Evolutionary conservation across 1,140 invertebrate genomes (phyloP).

Genomic region (Archegozetes longisetosus): DNA sequence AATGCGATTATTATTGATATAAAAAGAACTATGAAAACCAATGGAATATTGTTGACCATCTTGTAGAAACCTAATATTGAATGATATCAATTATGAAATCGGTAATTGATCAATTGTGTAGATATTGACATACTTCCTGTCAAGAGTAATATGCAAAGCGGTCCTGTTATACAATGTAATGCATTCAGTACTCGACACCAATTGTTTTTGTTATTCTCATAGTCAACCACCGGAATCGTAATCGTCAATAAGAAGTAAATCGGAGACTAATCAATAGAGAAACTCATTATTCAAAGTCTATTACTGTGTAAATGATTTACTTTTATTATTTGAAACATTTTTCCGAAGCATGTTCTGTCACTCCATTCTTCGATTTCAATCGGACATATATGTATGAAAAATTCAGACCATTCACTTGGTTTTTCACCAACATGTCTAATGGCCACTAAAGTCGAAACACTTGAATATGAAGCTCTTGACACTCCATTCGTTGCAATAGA

Average conservation of each 20-base stretch:
- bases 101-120: constrained; percentile 6
- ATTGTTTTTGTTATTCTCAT: constrained; percentile 34
- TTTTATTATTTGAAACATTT: constrained; percentile 5
- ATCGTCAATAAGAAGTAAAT: constrained; percentile 38
- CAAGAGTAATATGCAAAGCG: constrained; percentile 27
- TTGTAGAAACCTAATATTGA: too few species aligned
- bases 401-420: constrained; percentile 31
- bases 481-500: not conserved
- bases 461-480: not conserved
- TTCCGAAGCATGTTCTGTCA: constrained; percentile 31
- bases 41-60: constrained; percentile 27
- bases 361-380: constrained; percentile 36
- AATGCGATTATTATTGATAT: constrained; percentile 24
- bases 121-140: constrained; percentile 1
- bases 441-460: not conserved
- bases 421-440: too few species aligned
- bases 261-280: constrained; percentile 32
- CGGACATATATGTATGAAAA: constrained; percentile 37
- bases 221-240: constrained; percentile 42
- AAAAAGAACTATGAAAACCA: constrained; percentile 25
- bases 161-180: constrained; percentile 38
- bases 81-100: not conserved
- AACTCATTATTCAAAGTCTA: too few species aligned
- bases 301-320: not conserved
- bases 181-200: constrained; percentile 43